phyloP scores from a whole-genome alignment of 2,888 invertebrate species.

The Agrotis exclamationis region DNA sequence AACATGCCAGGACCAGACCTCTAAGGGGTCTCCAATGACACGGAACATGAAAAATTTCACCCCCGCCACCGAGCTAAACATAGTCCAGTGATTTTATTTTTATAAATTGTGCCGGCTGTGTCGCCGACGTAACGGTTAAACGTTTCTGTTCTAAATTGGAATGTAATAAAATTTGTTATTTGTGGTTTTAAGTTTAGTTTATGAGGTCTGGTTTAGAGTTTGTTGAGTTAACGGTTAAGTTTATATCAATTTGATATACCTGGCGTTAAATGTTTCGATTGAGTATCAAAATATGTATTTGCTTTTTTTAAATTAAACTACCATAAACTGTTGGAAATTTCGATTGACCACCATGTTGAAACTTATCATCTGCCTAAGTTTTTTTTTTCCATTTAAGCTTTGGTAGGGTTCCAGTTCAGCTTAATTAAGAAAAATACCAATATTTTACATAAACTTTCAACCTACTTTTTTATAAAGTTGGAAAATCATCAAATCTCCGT shows the following conservation, averaged over 20 bases:
- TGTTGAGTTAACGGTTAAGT: not conserved
- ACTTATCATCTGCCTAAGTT: not conserved
- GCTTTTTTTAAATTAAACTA: too few relatives aligned
- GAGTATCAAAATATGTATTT: too few relatives aligned
- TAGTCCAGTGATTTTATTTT: conserved; percentile 69
- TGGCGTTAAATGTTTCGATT: too few relatives aligned
- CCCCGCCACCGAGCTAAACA: conserved; percentile 40
- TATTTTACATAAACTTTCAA: not conserved
- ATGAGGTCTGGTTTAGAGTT: conserved; percentile 14
- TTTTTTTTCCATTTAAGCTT: not conserved
- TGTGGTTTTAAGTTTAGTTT: conserved; percentile 23
- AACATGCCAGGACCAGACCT: conserved; percentile 46
- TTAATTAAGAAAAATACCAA: not conserved
- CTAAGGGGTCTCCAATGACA: conserved; percentile 63
- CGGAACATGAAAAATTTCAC: conserved; percentile 73
- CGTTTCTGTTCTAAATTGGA: conserved; percentile 49
- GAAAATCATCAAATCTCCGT: too few relatives aligned
- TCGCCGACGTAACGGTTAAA: conserved; percentile 65
- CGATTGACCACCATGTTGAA: not conserved
- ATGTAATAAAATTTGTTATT: conserved; percentile 51
- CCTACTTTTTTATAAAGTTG: too few relatives aligned
- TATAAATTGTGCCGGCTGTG: conserved; percentile 74
- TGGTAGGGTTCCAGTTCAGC: not conserved
- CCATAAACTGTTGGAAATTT: not conserved
- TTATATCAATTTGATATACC: not conserved